Conservation (phyloP, 2,113 vertebrate genomes). For the Psittacara wagleri region DNA sequence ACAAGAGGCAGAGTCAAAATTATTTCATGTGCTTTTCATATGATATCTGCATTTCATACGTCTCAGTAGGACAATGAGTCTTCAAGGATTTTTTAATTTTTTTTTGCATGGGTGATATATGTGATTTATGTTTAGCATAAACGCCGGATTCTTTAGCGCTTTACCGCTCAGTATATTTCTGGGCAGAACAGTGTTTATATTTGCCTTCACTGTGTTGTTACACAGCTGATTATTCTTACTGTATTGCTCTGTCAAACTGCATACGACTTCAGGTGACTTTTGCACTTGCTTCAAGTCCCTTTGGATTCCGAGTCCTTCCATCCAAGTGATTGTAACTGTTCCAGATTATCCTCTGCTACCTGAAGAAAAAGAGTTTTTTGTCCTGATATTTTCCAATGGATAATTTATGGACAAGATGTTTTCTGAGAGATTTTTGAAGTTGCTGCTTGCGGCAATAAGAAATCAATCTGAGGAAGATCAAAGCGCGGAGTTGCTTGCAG, state of each 20-base stretch:
- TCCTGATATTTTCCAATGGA: background rate
- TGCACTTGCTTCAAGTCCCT: background rate
- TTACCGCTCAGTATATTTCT: background rate
- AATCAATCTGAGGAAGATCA: background rate
- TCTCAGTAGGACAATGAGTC: background rate
- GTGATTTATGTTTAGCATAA: background rate
- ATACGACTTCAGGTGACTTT: background rate
- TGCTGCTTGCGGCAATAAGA: background rate
- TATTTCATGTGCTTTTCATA: background rate
- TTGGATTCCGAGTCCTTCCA: background rate
- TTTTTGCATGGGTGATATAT: accelerated
- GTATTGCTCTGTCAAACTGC: background rate
- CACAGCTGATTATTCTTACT: background rate
- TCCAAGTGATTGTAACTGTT: background rate
- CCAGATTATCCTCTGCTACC: background rate
- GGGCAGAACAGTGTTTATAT: background rate
- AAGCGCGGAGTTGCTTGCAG: background rate
- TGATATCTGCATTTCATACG: background rate
- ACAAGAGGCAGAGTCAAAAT: background rate
- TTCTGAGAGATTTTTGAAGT: background rate
- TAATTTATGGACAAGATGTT: background rate
- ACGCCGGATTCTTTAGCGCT: background rate
- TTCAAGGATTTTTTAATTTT: background rate
- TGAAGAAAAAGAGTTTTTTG: background rate
- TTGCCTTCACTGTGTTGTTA: background rate